These are phyloP conservation scores for Hermetia illucens DNA, from an alignment of 1,140 invertebrate genomes.

Conservation along the genomic window DNA sequence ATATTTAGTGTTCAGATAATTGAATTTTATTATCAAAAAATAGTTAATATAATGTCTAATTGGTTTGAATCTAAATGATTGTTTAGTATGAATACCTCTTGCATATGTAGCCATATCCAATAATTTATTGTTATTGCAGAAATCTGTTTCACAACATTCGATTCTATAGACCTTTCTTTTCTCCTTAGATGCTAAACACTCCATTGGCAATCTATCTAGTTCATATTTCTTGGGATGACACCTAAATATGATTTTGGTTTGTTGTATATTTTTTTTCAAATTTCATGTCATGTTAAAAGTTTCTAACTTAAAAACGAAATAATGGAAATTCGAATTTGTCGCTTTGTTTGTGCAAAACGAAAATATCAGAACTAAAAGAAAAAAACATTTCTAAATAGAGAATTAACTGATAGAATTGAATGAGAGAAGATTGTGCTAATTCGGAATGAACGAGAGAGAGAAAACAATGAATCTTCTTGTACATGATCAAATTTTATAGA, in stretches of 20 bases:
- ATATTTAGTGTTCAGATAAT: too few species aligned
- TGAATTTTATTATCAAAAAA: too few species aligned
- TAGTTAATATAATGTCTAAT: neutral
- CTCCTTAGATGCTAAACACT: slow-evolving; percentile 21
- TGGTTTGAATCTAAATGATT: neutral
- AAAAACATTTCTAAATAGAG: too few species aligned
- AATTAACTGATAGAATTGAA: too few species aligned
- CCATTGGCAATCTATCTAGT: slow-evolving; percentile 20
- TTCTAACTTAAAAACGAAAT: neutral
- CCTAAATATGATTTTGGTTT: slow-evolving; percentile 10
- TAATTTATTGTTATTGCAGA: slow-evolving; percentile 29
- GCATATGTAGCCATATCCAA: slow-evolving; percentile 23
- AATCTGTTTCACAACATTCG: slow-evolving; percentile 26
- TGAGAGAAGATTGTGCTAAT: too few species aligned
- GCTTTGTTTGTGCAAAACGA: too few species aligned
- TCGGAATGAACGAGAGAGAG: too few species aligned
- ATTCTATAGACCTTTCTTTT: slow-evolving; percentile 24
- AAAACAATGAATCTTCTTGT: too few species aligned
- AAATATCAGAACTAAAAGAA: too few species aligned
- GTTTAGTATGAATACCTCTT: neutral
- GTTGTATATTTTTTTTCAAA: neutral
- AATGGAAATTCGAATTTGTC: too few species aligned
- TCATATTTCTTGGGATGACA: slow-evolving; percentile 25
- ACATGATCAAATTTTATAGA: too few species aligned
- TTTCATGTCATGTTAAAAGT: neutral